Conservation (phyloP, 2,797 vertebrate genomes). For the Poliocrania exsul region DNA sequence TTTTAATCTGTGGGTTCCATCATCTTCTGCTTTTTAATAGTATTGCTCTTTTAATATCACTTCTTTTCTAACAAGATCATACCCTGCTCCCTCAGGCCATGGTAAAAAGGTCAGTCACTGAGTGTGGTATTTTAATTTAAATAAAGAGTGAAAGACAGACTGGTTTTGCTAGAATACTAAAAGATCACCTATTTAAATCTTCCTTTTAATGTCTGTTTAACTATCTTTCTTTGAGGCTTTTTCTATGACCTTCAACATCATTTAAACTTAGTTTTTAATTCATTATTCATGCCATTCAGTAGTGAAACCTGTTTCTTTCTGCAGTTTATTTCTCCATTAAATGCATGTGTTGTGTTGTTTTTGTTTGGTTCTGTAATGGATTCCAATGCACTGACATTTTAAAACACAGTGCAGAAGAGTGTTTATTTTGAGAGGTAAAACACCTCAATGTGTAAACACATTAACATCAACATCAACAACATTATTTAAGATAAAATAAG, state of each 20-base stretch:
- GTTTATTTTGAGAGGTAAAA: not conserved
- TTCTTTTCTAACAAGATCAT: constrained; percentile 57
- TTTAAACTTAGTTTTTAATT: constrained; percentile 54
- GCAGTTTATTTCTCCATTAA: not conserved
- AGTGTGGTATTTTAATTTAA: constrained; percentile 72
- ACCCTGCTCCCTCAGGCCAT: constrained; percentile 64
- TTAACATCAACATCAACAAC: not conserved
- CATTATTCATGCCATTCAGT: constrained; percentile 45
- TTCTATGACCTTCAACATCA: constrained; percentile 55
- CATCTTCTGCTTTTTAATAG: constrained; percentile 33
- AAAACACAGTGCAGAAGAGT: not conserved
- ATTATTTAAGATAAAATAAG: not conserved
- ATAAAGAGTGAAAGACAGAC: constrained; percentile 51
- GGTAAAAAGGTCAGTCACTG: constrained; percentile 68
- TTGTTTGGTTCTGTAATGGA: not conserved
- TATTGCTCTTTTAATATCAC: constrained; percentile 49
- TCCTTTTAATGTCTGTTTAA: constrained; percentile 60
- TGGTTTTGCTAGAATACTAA: constrained; percentile 49
- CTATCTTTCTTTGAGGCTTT: constrained; percentile 45
- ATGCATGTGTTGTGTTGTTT: not conserved
- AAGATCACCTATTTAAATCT: constrained; percentile 58
- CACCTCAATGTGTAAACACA: accelerated
- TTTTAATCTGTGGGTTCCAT: constrained; percentile 19
- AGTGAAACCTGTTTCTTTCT: not conserved
- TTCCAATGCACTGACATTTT: not conserved